These are phyloP conservation scores for Platycheirus albimanus DNA, from an alignment of 2,888 invertebrate genomes.

Conservation along the genomic window DNA sequence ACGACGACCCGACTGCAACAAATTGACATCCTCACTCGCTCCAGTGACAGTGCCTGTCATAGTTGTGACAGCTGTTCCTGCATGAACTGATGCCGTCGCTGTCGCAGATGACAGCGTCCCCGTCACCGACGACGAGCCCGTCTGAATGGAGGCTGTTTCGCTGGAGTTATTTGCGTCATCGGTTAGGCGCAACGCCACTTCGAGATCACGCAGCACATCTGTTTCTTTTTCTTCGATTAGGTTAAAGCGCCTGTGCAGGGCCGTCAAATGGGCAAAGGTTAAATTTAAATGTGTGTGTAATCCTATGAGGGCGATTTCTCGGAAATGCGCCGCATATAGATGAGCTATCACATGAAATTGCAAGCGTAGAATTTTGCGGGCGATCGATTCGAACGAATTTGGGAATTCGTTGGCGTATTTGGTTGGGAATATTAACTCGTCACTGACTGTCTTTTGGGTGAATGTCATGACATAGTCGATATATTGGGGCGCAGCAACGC, in stretches of 20 bases:
- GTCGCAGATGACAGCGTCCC: slow-evolving; percentile 71
- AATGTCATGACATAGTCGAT: slow-evolving; percentile 99
- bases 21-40: slow-evolving; percentile 79
- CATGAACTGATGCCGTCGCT: slow-evolving; percentile 58
- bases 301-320: slow-evolving; percentile 95
- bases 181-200: slow-evolving; percentile 89
- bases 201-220: slow-evolving; percentile 95
- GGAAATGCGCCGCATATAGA: slow-evolving; percentile 98
- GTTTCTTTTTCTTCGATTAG: slow-evolving; percentile 98
- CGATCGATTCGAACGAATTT: slow-evolving; percentile 95
- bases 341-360: slow-evolving; percentile 99
- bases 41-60: slow-evolving; percentile 70
- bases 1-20: slow-evolving; percentile 76
- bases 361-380: slow-evolving; percentile 97
- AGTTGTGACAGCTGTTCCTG: slow-evolving; percentile 65
- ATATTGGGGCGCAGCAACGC: slow-evolving; percentile 98
- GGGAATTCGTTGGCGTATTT: slow-evolving; percentile 99
- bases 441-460: slow-evolving; percentile 98
- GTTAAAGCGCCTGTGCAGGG: slow-evolving; percentile 91
- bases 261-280: slow-evolving; percentile 98
- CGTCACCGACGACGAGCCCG: slow-evolving; percentile 74
- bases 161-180: slow-evolving; percentile 81
- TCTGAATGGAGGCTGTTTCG: slow-evolving; percentile 73
- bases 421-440: slow-evolving; percentile 98
- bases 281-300: slow-evolving; percentile 98